Percentiles rank a stretch among this genome's conserved stretches.
These are phyloP conservation scores for Cercopithecus neglectus DNA, from an alignment of 2,797 vertebrate species.

Conservation along the genomic window DNA sequence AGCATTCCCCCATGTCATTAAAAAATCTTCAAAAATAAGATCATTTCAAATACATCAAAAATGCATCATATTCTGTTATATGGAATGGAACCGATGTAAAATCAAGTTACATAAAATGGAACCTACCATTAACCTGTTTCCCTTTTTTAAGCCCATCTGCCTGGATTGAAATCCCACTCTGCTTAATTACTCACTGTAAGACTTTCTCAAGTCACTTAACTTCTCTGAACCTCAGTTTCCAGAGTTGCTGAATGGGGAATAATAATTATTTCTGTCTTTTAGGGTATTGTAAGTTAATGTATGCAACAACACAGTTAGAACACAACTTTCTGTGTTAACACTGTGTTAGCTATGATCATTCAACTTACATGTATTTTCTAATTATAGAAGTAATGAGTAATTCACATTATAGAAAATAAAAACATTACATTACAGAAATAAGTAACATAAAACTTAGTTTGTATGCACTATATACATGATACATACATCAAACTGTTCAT, in stretches of 20 bases:
- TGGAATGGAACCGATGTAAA: neutral
- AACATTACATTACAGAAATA: slow-evolving; percentile 36
- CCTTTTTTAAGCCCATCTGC: neutral
- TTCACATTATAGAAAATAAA: slow-evolving; percentile 4
- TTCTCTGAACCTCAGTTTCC: neutral
- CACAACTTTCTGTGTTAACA: neutral
- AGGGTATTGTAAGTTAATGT: neutral
- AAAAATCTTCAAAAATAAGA: slow-evolving; percentile 5
- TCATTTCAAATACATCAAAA: neutral
- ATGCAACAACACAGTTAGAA: neutral
- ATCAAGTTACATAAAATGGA: neutral
- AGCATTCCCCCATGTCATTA: neutral
- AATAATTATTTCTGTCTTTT: neutral
- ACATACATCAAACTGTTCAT: neutral
- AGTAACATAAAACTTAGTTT: neutral
- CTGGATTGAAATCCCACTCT: neutral
- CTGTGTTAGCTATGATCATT: neutral
- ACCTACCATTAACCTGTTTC: neutral
- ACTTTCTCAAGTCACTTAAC: neutral
- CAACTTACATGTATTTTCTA: neutral
- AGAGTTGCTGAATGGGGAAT: neutral
- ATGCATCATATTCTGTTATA: neutral
- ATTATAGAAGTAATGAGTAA: neutral
- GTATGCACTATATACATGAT: neutral
- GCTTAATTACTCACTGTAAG: neutral